Evolutionary conservation across 2,797 vertebrate genomes (phyloP), one percentile per base, ranked within the genome.

Genomic region (Harpagifer antarcticus): DNA sequence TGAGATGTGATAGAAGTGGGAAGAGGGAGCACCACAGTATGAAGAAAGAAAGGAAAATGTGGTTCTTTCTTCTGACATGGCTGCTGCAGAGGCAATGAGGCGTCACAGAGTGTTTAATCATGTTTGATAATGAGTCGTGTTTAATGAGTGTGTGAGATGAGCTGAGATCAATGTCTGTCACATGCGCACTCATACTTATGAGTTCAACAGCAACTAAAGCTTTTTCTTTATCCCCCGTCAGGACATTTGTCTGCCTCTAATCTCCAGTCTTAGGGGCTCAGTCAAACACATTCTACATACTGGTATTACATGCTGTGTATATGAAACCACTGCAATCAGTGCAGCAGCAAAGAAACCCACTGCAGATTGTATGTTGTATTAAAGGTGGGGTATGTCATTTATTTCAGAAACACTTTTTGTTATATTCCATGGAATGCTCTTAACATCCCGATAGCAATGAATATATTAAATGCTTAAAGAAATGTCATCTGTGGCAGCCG

Each of bases 111-210:
- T 70, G 54, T 65, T 73, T 37, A 9, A 37, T 37, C 33, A 37
- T 37, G 33, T 37, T 37, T 37, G 8, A 37, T 37, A 37, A 37
- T 9, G 33, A 37, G 6, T 37, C 8, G 8, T 37, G 33, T 37
- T 37, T 63, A 63, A 76, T 43, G 23, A 48, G 42, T 40, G 55
- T 54, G 56, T 48, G 53, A 60, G 47, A 63, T 43, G 52, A 71
- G 54, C 20, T 62, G 20, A 45, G 66, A 57, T 57, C 6, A 40
- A 77, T 71, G 61, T 71, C 62, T 66, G 52, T 15, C 13, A 27
- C 65, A 61, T 53, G 48, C 42, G 42, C 37, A 61, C 63, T 20
- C 14, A 40, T 63, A 60, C 60, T 37, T 23, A 13, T 40, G 31
- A 45, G 23, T 55, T 13, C 43, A 37, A 7, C 27, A 40, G 14